Base-by-base conservation (phyloP, 30 jellyfish, hydroid and myxozoan species). In the Cassiopea xamachana region DNA sequence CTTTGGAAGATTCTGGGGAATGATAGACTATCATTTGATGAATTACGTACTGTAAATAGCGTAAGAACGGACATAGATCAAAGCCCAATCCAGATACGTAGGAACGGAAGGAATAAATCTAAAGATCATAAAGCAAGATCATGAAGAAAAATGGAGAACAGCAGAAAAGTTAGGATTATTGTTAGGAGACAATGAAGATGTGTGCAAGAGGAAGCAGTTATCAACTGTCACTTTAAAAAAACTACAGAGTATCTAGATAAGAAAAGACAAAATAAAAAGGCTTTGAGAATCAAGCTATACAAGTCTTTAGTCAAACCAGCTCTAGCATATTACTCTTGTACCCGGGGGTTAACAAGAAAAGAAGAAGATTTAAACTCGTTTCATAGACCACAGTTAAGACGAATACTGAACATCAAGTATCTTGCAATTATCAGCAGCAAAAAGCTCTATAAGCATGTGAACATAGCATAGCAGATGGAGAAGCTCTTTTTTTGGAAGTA, bases 111-210 rank as follows among this genome's bases (percentile, higher is more conserved):
- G 78, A 69, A 43, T 69, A 18, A 69, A 69, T 17, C 14, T 69
- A 69, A 69, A 69, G 48, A 69, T 69, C 46, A 18, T 69, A 43
- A 69, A 69, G 16, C 48, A 69, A 14, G 78, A 69, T 43, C 14
- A 17, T 69, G 78, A 69, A 69, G 78, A 69, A 14, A 69, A 69
- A 14, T 69, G 78, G 78, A 69, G 78, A 43, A 69, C 78, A 69
- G 78, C 14, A 6, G 14, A 69, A 69, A 69, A 69, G 48, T 14
- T 69, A 69, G 78, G 78, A 14, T 69, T 17, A 7, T 14, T 69
- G 78, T 43, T 43, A 69, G 7, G 12, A 69, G 78, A 69, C 48
- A 6, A 6, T 69, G 78, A 69, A 69, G 78, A 69, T 17, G 6
- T 14, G 78, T 69, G 46, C 7, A 69, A 17, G 14, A 69, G 78